Conservation (phyloP, 2,797 vertebrate species). For the Columba guinea region DNA sequence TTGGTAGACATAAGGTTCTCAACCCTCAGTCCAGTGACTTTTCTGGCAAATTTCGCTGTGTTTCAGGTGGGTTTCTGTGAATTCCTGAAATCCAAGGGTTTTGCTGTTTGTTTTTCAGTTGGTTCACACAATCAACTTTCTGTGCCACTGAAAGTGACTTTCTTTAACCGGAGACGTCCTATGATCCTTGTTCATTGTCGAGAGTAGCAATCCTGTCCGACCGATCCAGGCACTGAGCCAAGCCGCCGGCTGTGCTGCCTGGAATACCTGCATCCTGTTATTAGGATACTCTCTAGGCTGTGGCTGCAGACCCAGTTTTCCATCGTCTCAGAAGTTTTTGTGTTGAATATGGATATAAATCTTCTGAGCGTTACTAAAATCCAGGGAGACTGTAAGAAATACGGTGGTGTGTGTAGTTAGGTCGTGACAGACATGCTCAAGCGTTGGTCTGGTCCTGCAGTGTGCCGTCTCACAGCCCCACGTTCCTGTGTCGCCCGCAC, state of each 20-base stretch:
- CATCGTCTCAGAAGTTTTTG: background rate
- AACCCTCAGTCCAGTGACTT: background rate
- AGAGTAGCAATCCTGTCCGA: accelerated
- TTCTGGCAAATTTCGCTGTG: background rate
- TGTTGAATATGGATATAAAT: background rate
- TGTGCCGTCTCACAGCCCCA: accelerated
- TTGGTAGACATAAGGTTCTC: background rate
- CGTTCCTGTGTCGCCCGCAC: background rate
- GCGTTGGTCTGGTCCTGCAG: accelerated
- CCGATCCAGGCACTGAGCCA: background rate
- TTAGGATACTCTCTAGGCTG: background rate
- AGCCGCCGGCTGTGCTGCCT: background rate
- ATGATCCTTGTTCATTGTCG: accelerated
- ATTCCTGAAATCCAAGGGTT: background rate
- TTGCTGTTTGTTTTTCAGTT: background rate
- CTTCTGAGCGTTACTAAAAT: background rate
- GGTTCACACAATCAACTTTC: background rate
- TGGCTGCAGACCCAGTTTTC: background rate
- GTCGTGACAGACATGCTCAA: background rate
- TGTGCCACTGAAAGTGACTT: background rate
- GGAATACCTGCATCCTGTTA: background rate
- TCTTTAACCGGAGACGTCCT: background rate
- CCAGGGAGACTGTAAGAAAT: background rate
- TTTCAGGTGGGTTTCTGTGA: background rate
- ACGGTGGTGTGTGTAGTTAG: background rate